Evolutionary conservation across 2,888 invertebrate genomes (phyloP).

Genomic region (Stenurella melanura): DNA sequence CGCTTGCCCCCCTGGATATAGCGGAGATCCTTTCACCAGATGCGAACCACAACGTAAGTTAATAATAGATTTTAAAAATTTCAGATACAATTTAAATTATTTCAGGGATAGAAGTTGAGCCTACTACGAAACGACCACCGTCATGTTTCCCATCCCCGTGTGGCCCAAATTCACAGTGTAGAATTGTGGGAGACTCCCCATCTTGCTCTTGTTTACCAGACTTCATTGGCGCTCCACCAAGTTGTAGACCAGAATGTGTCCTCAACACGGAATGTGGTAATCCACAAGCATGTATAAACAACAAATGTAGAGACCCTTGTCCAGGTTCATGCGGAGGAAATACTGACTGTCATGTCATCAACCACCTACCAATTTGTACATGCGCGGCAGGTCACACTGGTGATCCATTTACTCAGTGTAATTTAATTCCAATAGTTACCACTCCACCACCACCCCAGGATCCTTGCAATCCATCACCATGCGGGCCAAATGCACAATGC

Average conservation of each 20-base stretch:
- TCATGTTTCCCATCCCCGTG: conserved; percentile 89
- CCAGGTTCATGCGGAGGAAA: conserved; percentile 88
- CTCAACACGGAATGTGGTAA: conserved; percentile 87
- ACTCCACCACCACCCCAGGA: conserved; percentile 73
- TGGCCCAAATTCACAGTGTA: conserved; percentile 88
- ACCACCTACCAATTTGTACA: conserved; percentile 88
- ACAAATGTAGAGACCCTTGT: conserved; percentile 89
- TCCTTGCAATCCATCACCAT: conserved; percentile 84
- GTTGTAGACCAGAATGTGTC: conserved; percentile 87
- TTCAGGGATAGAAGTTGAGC: conserved; percentile 67
- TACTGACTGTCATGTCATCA: conserved; percentile 85
- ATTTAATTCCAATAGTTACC: conserved; percentile 73
- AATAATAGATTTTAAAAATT: neutral
- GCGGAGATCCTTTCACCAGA: conserved; percentile 89
- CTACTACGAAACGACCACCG: conserved; percentile 80
- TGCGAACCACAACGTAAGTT: conserved; percentile 83
- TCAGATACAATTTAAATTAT: neutral
- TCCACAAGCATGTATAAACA: conserved; percentile 84
- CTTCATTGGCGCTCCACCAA: conserved; percentile 86
- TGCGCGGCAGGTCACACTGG: conserved; percentile 85
- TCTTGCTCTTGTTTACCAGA: conserved; percentile 88
- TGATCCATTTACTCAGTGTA: conserved; percentile 88
- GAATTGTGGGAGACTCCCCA: conserved; percentile 82
- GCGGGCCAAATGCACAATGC: conserved; percentile 84
- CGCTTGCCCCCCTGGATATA: conserved; percentile 88